These are phyloP conservation scores for Dicerorhinus sumatrensis DNA, from an alignment of 2,113 vertebrate species.

Conservation along the genomic window DNA sequence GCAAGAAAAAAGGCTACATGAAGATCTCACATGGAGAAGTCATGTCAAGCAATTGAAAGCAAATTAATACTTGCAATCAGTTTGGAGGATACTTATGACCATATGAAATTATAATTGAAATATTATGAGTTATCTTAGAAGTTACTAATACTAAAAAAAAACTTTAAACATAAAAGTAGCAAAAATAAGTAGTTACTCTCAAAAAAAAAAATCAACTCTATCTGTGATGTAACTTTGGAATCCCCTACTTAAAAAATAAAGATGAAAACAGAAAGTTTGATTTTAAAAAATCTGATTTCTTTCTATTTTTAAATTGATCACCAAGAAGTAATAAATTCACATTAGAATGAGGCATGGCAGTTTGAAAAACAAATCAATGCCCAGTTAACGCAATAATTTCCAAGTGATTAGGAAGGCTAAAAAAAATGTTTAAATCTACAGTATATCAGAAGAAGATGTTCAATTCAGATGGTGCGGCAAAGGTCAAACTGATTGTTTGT, in stretches of 20 bases:
- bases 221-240: conserved; percentile 5
- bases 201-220: neutral
- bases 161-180: neutral
- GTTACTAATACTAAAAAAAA: neutral
- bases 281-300: conserved; percentile 1
- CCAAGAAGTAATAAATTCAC: neutral
- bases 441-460: neutral
- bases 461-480: neutral
- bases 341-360: neutral
- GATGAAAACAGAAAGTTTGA: neutral
- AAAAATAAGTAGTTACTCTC: neutral
- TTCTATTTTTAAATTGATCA: conserved; percentile 28
- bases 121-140: neutral
- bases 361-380: neutral
- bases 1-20: conserved; percentile 5
- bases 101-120: conserved; percentile 29
- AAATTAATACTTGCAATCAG: neutral
- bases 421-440: neutral
- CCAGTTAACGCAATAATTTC: neutral
- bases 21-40: neutral
- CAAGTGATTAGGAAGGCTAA: neutral
- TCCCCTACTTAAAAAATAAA: neutral
- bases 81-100: neutral
- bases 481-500: neutral
- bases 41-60: neutral